Conservation (phyloP, 2,888 invertebrate species). For the Amblyteles armatorius region DNA sequence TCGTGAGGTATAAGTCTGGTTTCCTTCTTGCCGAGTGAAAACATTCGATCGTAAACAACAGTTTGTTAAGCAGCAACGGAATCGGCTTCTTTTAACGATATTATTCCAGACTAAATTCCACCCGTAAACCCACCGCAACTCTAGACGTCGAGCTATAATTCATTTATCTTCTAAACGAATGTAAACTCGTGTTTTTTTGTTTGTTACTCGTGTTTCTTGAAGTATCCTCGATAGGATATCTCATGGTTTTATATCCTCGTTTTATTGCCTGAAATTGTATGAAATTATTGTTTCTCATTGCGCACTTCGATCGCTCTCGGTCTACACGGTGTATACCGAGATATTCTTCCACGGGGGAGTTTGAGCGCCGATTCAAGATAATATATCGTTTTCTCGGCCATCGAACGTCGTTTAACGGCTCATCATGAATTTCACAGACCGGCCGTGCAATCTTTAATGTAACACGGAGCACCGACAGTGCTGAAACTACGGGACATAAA, state of each 20-base stretch:
- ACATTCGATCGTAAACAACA: slow-evolving; percentile 53
- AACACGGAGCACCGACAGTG: slow-evolving; percentile 74
- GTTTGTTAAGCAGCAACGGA: slow-evolving; percentile 29
- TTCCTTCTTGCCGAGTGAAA: slow-evolving; percentile 19
- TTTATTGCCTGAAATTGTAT: slow-evolving; percentile 32
- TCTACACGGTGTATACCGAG: background rate
- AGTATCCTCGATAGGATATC: slow-evolving; percentile 31
- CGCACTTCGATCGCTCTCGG: slow-evolving; percentile 4
- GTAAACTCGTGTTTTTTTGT: slow-evolving; percentile 6
- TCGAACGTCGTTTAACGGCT: slow-evolving; percentile 80
- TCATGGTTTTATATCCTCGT: slow-evolving; percentile 29
- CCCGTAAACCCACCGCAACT: slow-evolving; percentile 20
- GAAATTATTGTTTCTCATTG: slow-evolving; percentile 48
- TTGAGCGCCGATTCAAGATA: slow-evolving; percentile 69
- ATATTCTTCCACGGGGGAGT: slow-evolving; percentile 25
- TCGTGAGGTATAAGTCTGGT: slow-evolving; percentile 35
- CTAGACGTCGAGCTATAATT: slow-evolving; percentile 23
- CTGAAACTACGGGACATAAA: slow-evolving; percentile 47
- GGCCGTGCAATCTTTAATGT: slow-evolving; percentile 80
- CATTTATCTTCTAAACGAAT: slow-evolving; percentile 17
- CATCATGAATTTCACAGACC: slow-evolving; percentile 80
- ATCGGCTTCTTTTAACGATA: slow-evolving; percentile 8
- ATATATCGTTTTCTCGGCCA: slow-evolving; percentile 77
- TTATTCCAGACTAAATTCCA: slow-evolving; percentile 37
- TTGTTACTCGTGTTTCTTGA: slow-evolving; percentile 5